Percentiles rank a stretch among this genome's conserved stretches.
Conservation (phyloP, 2,888 invertebrate species). For the Pediacus dermestoides region DNA sequence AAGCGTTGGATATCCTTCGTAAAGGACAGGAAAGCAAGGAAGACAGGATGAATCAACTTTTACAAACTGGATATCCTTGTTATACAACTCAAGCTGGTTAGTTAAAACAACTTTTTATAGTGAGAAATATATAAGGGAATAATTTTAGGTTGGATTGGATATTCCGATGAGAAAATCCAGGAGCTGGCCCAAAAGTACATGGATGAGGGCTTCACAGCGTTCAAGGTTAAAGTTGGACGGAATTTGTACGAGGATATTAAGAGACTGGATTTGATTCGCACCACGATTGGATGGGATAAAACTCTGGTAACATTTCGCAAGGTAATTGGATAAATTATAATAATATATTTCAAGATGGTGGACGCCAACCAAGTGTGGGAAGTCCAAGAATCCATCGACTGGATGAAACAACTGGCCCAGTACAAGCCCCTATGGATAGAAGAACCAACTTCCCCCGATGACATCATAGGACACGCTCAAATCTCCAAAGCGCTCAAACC, state of each 20-base stretch:
- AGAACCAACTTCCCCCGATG: conserved; percentile 91
- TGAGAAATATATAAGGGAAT: background rate
- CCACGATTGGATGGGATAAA: conserved; percentile 71
- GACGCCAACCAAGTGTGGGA: conserved; percentile 91
- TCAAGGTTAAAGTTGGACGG: conserved; percentile 88
- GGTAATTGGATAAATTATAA: background rate
- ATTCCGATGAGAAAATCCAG: conserved; percentile 71
- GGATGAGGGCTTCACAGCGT: conserved; percentile 71
- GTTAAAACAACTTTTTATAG: conserved; percentile 4
- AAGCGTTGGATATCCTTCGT: conserved; percentile 69
- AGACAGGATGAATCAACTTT: conserved; percentile 61
- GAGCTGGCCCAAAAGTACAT: conserved; percentile 69
- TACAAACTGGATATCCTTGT: conserved; percentile 73
- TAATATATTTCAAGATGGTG: conserved; percentile 60
- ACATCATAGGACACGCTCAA: conserved; percentile 78
- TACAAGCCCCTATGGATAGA: conserved; percentile 85
- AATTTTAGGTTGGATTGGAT: conserved; percentile 78
- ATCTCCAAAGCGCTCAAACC: conserved; percentile 73
- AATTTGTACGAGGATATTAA: conserved; percentile 72
- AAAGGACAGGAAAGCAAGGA: conserved; percentile 57
- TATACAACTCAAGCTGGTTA: conserved; percentile 82
- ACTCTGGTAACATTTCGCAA: conserved; percentile 56
- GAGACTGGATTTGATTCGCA: conserved; percentile 69
- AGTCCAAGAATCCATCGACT: conserved; percentile 76
- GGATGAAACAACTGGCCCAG: conserved; percentile 74